These are phyloP conservation scores for Spodoptera picta DNA, from an alignment of 2,888 invertebrate species.

Conservation along the genomic window DNA sequence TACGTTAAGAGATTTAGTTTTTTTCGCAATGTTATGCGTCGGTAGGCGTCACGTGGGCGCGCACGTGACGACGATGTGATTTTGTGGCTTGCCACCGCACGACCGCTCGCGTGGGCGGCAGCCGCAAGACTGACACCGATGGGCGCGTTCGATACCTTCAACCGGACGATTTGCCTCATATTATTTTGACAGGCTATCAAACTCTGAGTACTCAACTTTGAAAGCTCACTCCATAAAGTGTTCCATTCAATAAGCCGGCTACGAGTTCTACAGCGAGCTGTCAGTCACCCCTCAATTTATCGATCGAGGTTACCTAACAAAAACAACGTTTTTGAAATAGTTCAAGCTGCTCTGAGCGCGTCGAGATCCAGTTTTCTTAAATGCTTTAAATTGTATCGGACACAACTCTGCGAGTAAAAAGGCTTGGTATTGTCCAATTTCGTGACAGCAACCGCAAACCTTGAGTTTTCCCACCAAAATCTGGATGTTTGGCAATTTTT, in stretches of 20 bases:
- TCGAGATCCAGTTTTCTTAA: slow-evolving; percentile 69
- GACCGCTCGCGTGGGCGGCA: slow-evolving; percentile 80
- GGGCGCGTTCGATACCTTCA: slow-evolving; percentile 60
- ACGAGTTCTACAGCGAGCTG: slow-evolving; percentile 48
- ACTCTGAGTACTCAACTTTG: slow-evolving; percentile 38
- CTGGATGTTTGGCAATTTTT: slow-evolving; percentile 75
- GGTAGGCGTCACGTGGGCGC: slow-evolving; percentile 86
- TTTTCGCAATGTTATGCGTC: slow-evolving; percentile 85
- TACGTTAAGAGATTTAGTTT: slow-evolving; percentile 80
- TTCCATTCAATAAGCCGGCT: slow-evolving; percentile 20
- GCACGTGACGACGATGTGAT: slow-evolving; percentile 81
- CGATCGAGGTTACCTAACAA: slow-evolving; percentile 61
- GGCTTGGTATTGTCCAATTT: slow-evolving; percentile 73
- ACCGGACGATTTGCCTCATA: slow-evolving; percentile 57
- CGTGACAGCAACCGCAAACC: slow-evolving; percentile 70
- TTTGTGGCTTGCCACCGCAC: slow-evolving; percentile 73
- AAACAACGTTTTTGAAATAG: slow-evolving; percentile 62
- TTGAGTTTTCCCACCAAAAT: slow-evolving; percentile 84
- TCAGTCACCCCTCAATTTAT: slow-evolving; percentile 64
- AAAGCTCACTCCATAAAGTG: slow-evolving; percentile 25
- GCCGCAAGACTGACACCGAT: slow-evolving; percentile 71
- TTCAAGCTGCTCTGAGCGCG: slow-evolving; percentile 45
- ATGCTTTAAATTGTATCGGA: slow-evolving; percentile 70
- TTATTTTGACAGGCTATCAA: slow-evolving; percentile 60
- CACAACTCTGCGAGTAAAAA: slow-evolving; percentile 71